Percentiles rank a stretch among this genome's conserved stretches.
phyloP scores from a whole-genome alignment of 2,113 vertebrate species.

The Oreochromis spilurus region DNA sequence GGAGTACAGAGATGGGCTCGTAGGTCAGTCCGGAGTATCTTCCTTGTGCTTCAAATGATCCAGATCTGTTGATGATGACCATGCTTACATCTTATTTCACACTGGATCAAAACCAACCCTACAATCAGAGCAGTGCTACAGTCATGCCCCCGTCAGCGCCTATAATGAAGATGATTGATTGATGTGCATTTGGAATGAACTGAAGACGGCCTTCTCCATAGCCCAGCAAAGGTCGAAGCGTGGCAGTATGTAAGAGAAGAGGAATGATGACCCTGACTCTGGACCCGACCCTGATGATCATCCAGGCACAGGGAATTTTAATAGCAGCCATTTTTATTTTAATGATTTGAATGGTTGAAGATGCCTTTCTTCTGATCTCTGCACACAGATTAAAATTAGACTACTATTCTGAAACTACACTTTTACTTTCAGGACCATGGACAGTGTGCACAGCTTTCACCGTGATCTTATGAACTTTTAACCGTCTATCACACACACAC shows the following conservation, averaged over 20 bases:
- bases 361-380: not conserved
- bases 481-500: too few species aligned
- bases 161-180: not conserved
- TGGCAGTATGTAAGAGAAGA: fast-evolving
- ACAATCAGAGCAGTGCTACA: not conserved
- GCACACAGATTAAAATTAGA: not conserved
- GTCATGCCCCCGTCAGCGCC: not conserved
- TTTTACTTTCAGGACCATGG: not conserved
- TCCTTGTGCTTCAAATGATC: not conserved
- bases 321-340: not conserved
- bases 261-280: not conserved
- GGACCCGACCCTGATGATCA: not conserved
- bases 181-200: not conserved
- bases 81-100: fast-evolving
- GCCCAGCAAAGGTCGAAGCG: not conserved
- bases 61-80: not conserved
- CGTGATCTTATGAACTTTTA: too few species aligned
- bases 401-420: too few species aligned
- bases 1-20: not conserved
- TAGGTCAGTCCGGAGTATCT: not conserved
- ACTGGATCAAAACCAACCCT: not conserved
- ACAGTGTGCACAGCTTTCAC: not conserved
- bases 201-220: not conserved
- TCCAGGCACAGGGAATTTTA: not conserved
- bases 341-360: fast-evolving